phyloP scores from a whole-genome alignment of 2,113 vertebrate genomes.

The Hypomesus transpacificus region DNA sequence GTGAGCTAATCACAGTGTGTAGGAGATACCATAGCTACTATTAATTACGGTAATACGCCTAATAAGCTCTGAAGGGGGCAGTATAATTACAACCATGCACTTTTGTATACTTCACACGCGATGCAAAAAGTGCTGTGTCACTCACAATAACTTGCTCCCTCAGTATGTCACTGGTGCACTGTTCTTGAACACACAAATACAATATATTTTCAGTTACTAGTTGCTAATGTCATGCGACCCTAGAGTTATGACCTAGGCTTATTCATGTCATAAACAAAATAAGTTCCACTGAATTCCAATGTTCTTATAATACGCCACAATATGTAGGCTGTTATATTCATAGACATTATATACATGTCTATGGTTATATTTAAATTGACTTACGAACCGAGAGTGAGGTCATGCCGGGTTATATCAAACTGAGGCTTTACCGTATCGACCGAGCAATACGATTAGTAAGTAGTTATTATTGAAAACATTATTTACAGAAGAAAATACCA shows the following conservation, averaged over 20 bases:
- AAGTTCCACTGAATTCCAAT: background rate
- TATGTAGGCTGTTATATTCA: no score
- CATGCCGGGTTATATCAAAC: no score
- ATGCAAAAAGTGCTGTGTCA: slow-evolving; percentile 46
- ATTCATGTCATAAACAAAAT: background rate
- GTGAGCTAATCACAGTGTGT: no score
- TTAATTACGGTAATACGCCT: no score
- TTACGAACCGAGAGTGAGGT: no score
- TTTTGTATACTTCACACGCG: background rate
- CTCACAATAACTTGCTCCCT: background rate
- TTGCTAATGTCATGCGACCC: no score
- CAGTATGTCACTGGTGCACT: slow-evolving; percentile 1
- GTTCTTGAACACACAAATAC: slow-evolving; percentile 1
- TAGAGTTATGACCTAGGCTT: no score
- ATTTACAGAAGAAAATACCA: background rate
- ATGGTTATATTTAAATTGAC: no score
- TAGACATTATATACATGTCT: no score
- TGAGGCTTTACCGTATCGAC: no score
- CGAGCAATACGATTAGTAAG: no score
- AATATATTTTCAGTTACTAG: background rate
- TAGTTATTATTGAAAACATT: background rate
- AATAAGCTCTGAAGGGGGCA: background rate
- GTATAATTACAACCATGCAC: background rate
- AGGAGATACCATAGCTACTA: no score
- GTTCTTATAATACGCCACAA: background rate